Evolutionary conservation across 1,140 invertebrate genomes (phyloP).

Genomic region (Brachionus koreanus): DNA sequence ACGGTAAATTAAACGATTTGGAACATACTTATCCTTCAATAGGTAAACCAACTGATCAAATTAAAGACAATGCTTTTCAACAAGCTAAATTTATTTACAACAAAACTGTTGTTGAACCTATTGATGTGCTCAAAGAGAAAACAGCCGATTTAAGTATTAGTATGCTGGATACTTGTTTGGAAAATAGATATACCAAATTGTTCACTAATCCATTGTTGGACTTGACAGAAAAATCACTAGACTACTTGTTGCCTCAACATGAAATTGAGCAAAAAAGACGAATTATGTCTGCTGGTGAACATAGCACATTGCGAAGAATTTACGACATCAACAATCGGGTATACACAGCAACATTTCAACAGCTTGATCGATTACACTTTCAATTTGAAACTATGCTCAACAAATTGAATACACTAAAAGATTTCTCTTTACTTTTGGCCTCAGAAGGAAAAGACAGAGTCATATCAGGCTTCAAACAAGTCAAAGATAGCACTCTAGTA

Average conservation of each 20-base stretch:
- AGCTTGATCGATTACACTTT: background rate
- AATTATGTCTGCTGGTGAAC: background rate
- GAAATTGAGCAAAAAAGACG: background rate
- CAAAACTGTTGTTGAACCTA: background rate
- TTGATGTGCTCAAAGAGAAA: slow-evolving; percentile 11
- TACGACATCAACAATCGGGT: slow-evolving; percentile 3
- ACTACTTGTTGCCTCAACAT: background rate
- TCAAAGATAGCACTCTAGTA: background rate
- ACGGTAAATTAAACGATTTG: slow-evolving; percentile 18
- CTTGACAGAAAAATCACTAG: slow-evolving; percentile 20
- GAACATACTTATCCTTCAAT: background rate
- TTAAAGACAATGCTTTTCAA: background rate
- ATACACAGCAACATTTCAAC: background rate
- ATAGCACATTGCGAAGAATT: background rate
- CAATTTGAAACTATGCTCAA: background rate
- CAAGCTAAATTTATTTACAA: slow-evolving; percentile 16
- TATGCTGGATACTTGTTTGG: background rate
- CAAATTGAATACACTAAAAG: slow-evolving; percentile 11
- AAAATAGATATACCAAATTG: slow-evolving; percentile 23
- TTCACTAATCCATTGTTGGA: slow-evolving; percentile 10
- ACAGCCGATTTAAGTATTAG: slow-evolving; percentile 4
- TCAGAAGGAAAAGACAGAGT: background rate
- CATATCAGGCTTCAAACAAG: background rate
- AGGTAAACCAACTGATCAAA: slow-evolving; percentile 1
- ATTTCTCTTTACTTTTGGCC: background rate